A percentile compares a stretch with the other conserved stretches of the same genome.
These are phyloP conservation scores for Amphipoea lucens DNA, from an alignment of 2,888 invertebrate species.

Conservation along the genomic window DNA sequence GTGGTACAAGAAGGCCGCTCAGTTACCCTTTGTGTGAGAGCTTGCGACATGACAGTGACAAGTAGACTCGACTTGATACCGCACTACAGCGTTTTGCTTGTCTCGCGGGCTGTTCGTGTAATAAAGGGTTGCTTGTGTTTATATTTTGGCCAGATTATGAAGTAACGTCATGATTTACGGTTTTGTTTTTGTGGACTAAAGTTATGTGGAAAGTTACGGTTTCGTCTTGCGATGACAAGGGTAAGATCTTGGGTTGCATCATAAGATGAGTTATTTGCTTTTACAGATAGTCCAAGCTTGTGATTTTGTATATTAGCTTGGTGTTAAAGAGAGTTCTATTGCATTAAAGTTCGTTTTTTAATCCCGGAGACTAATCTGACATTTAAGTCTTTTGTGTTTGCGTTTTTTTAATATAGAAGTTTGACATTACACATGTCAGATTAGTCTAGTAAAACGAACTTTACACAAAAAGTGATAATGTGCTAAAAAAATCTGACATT, in stretches of 20 bases:
- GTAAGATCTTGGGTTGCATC: neutral
- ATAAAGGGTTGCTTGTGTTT: slow-evolving; percentile 41
- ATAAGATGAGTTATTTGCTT: neutral
- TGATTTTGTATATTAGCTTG: neutral
- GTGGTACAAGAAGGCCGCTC: slow-evolving; percentile 59
- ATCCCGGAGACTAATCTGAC: no score
- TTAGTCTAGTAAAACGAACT: no score
- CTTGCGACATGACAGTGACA: slow-evolving; percentile 71
- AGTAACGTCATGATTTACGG: slow-evolving; percentile 1
- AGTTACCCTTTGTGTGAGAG: slow-evolving; percentile 67
- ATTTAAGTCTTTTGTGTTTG: no score
- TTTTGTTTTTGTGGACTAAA: neutral
- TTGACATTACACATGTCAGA: no score
- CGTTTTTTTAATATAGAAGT: no score
- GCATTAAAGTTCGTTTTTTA: no score
- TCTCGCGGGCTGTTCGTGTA: slow-evolving; percentile 35
- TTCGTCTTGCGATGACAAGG: neutral
- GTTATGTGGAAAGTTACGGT: neutral
- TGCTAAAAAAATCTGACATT: no score
- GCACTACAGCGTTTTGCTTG: slow-evolving; percentile 46
- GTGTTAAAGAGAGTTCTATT: neutral
- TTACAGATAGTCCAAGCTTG: neutral
- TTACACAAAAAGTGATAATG: neutral
- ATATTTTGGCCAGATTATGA: slow-evolving; percentile 42
- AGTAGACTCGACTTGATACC: slow-evolving; percentile 63